Conservation (phyloP, 2,113 vertebrate genomes). For the Albula glossodonta region DNA sequence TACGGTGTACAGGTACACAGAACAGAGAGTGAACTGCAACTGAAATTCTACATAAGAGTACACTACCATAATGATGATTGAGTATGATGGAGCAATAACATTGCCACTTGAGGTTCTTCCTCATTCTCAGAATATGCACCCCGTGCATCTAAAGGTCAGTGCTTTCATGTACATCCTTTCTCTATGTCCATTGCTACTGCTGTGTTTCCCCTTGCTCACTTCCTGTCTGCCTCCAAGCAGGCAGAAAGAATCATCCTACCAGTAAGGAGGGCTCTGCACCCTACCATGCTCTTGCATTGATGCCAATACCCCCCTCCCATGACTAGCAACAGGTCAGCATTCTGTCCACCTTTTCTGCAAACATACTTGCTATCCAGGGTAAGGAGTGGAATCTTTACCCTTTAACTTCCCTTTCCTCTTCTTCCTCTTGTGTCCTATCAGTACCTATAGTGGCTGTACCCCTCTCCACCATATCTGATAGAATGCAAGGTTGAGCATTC, state of each 20-base stretch:
- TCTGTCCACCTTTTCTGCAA: neutral
- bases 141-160: neutral
- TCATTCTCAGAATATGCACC: neutral
- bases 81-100: neutral
- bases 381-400: neutral
- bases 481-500: constrained; percentile 21
- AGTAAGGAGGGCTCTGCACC: neutral
- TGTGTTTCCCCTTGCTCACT: neutral
- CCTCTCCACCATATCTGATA: neutral
- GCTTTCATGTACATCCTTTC: too few relatives aligned
- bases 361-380: neutral
- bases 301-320: neutral
- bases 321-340: neutral
- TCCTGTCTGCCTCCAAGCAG: constrained; percentile 19
- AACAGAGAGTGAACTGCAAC: neutral
- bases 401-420: neutral
- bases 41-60: neutral
- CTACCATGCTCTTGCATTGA: neutral
- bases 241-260: neutral
- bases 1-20: neutral
- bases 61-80: neutral
- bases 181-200: too few relatives aligned
- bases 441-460: too few relatives aligned
- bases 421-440: neutral
- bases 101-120: neutral